Conservation (phyloP, 1,140 invertebrate genomes). For the Scaptomyza pallida region DNA sequence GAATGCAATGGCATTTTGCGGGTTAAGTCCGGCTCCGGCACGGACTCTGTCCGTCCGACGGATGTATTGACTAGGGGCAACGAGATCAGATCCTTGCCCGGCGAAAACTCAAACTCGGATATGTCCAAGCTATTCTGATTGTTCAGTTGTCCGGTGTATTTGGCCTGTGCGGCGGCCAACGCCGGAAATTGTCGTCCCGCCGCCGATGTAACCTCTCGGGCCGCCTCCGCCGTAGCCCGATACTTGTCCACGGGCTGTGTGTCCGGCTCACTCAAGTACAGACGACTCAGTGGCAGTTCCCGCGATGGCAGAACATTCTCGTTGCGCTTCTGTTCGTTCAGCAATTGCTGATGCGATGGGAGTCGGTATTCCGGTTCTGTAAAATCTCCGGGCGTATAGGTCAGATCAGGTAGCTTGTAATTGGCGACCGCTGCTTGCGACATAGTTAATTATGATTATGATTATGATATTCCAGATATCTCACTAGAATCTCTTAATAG, state of each 20-base stretch:
- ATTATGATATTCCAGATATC: conserved; percentile 11
- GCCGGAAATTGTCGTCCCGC: conserved; percentile 62
- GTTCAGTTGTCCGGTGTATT: conserved; percentile 58
- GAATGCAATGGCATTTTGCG: conserved; percentile 71
- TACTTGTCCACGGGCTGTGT: conserved; percentile 35
- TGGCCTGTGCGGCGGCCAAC: conserved; percentile 61
- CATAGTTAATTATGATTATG: conserved; percentile 41
- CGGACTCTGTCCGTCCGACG: background rate
- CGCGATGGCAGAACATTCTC: conserved; percentile 22
- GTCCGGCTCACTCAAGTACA: conserved; percentile 48
- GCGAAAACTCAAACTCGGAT: conserved; percentile 37
- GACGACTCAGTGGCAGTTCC: conserved; percentile 50
- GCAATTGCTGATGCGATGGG: conserved; percentile 84
- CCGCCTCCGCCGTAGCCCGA: background rate
- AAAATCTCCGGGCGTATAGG: conserved; percentile 86
- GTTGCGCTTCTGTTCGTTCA: conserved; percentile 78
- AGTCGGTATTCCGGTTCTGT: conserved; percentile 85
- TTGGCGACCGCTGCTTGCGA: conserved; percentile 56
- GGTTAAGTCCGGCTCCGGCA: conserved; percentile 34
- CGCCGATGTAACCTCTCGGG: conserved; percentile 37
- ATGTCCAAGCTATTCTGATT: conserved; percentile 8
- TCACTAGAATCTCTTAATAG: background rate
- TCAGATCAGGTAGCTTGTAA: conserved; percentile 59
- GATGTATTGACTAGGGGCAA: conserved; percentile 29
- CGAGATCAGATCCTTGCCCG: conserved; percentile 60